Percentiles rank a stretch among this genome's conserved stretches.
These are phyloP conservation scores for Semaprochilodus insignis DNA, from an alignment of 2,797 vertebrate genomes.

Conservation along the genomic window DNA sequence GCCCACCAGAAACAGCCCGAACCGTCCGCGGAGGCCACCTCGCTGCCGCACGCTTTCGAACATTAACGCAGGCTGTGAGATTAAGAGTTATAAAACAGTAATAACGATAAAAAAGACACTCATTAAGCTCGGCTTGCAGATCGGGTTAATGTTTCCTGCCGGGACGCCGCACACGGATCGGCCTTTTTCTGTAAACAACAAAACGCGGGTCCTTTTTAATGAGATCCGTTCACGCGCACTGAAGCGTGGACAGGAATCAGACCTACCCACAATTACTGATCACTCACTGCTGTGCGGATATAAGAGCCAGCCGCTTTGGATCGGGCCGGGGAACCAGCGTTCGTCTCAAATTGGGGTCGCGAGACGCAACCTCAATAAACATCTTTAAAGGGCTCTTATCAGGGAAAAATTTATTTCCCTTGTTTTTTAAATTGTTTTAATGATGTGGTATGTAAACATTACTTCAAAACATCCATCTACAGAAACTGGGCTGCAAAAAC, in stretches of 20 bases:
- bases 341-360: too few relatives aligned
- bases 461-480: too few relatives aligned
- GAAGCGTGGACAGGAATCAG: not conserved
- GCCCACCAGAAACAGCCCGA: conserved; percentile 38
- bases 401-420: too few relatives aligned
- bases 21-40: conserved; percentile 37
- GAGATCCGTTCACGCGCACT: conserved; percentile 36
- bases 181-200: conserved; percentile 35
- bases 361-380: too few relatives aligned
- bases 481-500: too few relatives aligned
- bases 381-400: too few relatives aligned
- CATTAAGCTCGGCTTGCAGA: conserved; percentile 52
- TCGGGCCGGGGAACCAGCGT: too few relatives aligned
- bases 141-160: conserved; percentile 46
- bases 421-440: too few relatives aligned
- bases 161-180: conserved; percentile 27
- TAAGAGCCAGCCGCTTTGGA: not conserved
- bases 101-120: conserved; percentile 25
- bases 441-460: too few relatives aligned
- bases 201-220: conserved; percentile 28
- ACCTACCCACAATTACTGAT: not conserved
- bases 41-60: conserved; percentile 24
- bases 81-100: conserved; percentile 54
- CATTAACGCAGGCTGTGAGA: conserved; percentile 20
- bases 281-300: not conserved